A percentile compares a stretch with the other conserved stretches of the same genome.
These are phyloP conservation scores for Astropecten irregularis DNA, from an alignment of 53 echinoderm and acorn worm species.

Conservation along the genomic window DNA sequence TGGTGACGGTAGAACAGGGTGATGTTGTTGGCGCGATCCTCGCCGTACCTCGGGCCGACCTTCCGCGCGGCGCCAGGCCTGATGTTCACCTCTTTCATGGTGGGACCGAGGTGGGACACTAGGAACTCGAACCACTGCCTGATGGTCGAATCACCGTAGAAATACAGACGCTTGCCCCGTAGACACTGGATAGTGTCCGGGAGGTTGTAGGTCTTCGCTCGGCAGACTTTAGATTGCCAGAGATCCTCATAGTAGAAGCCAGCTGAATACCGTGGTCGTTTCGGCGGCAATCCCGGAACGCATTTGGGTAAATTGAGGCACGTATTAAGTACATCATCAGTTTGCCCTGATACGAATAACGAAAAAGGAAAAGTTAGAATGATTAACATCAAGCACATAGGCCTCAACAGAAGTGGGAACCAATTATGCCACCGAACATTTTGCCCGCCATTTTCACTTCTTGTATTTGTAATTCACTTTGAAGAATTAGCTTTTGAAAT, in stretches of 20 bases:
- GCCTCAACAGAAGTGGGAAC: too few species aligned
- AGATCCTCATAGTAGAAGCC: conserved; percentile 55
- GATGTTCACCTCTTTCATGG: conserved; percentile 31
- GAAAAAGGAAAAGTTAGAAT: too few species aligned
- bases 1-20: conserved; percentile 70
- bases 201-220: conserved; percentile 19
- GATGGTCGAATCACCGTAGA: too few species aligned
- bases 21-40: conserved; percentile 58
- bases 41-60: conserved; percentile 65
- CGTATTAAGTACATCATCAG: too few species aligned
- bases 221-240: conserved; percentile 71
- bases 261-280: conserved; percentile 6
- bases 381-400: too few species aligned
- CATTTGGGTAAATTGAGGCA: neutral
- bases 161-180: conserved; percentile 61
- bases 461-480: too few species aligned
- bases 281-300: conserved; percentile 33
- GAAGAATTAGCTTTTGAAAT: too few species aligned
- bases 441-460: too few species aligned
- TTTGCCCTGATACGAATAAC: too few species aligned
- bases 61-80: conserved; percentile 3
- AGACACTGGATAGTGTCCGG: conserved; percentile 53
- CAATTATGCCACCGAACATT: too few species aligned
- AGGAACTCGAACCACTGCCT: conserved; percentile 79
- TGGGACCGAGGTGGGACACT: neutral